Conservation (phyloP, 2,113 vertebrate species). For the Elgaria multicarinata region DNA sequence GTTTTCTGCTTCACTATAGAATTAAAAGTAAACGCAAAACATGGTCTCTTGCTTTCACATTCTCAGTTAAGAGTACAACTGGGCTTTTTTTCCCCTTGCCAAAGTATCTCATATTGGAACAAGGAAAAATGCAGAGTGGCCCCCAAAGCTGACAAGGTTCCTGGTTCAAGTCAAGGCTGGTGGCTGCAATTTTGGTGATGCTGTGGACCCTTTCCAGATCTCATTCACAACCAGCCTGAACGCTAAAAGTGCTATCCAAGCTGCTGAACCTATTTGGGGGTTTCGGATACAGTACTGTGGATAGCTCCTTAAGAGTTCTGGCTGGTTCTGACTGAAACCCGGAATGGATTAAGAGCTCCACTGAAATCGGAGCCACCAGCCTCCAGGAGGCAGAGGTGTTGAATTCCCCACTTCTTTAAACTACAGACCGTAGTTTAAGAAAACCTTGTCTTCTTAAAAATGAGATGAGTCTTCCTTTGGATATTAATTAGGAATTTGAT, state of each 20-base stretch:
- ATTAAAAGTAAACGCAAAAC: constrained; percentile 15
- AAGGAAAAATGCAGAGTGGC: background rate
- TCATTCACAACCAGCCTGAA: too few species aligned
- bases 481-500: background rate
- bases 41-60: background rate
- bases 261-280: too few species aligned
- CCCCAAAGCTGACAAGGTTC: background rate
- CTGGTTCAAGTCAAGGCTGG: too few species aligned
- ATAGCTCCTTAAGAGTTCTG: too few species aligned
- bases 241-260: too few species aligned
- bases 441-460: background rate
- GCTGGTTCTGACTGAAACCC: too few species aligned
- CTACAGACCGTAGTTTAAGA: background rate
- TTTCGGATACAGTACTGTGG: too few species aligned
- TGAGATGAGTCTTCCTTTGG: background rate
- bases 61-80: background rate
- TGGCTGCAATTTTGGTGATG: too few species aligned
- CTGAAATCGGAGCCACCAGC: too few species aligned
- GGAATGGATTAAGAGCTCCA: too few species aligned
- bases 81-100: background rate
- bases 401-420: background rate
- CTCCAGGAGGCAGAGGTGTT: background rate
- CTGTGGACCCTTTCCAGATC: too few species aligned
- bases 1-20: background rate
- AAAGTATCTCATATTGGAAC: background rate